Conservation (phyloP, 2,797 vertebrate genomes). For the Amphiprion clarkii region DNA sequence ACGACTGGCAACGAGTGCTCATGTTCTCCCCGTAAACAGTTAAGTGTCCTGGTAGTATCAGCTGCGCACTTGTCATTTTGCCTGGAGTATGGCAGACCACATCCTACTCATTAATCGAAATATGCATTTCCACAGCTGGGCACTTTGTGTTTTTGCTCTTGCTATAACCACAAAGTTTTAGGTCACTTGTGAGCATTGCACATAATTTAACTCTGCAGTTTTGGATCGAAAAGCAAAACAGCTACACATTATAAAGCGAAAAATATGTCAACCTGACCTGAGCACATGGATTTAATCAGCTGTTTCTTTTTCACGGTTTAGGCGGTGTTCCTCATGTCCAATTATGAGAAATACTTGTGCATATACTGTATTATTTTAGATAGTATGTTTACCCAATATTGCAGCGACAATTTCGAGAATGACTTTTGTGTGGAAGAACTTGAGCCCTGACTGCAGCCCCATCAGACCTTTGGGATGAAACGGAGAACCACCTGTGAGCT, state of each 20-base stretch:
- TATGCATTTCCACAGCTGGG: constrained; percentile 15
- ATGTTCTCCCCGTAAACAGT: no score
- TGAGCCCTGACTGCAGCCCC: neutral
- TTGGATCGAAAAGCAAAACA: constrained; percentile 16
- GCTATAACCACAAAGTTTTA: constrained; percentile 20
- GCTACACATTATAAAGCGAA: neutral
- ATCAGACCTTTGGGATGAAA: neutral
- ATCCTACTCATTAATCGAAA: constrained; percentile 46
- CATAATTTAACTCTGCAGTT: constrained; percentile 3
- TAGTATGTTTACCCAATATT: constrained; percentile 5
- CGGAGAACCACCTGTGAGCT: neutral
- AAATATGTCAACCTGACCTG: constrained; percentile 7
- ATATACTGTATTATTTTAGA: neutral
- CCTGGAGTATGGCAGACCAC: constrained; percentile 26
- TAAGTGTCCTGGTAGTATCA: no score
- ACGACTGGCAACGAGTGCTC: neutral
- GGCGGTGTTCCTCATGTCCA: neutral
- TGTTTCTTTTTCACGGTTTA: neutral
- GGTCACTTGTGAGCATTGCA: constrained; percentile 1
- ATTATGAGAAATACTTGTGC: neutral
- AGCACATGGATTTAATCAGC: neutral
- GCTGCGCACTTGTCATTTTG: constrained; percentile 30
- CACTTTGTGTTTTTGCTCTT: constrained; percentile 23
- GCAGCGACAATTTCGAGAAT: neutral
- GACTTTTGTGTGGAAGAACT: neutral